These are phyloP conservation scores for Amphiura filiformis DNA, from an alignment of 35 echinoderm and acorn worm genomes.

Conservation along the genomic window DNA sequence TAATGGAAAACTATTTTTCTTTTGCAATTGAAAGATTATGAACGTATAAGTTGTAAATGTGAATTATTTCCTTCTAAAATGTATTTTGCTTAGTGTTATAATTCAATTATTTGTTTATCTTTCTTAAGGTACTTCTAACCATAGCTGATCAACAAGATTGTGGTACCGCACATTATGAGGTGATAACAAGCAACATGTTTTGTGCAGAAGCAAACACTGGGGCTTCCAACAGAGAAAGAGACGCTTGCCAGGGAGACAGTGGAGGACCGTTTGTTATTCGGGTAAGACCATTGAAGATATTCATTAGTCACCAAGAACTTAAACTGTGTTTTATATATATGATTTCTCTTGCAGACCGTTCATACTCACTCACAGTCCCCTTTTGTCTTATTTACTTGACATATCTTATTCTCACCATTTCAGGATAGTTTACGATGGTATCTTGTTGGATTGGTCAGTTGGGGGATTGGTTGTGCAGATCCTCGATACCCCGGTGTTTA, in stretches of 20 bases:
- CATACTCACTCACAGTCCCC: no score
- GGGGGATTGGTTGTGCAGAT: constrained; percentile 79
- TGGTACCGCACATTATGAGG: constrained; percentile 35
- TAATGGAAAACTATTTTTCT: no score
- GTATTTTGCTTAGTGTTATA: no score
- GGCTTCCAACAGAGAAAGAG: neutral
- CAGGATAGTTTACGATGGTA: constrained; percentile 63
- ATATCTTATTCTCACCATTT: no score
- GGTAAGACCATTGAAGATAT: constrained; percentile 46
- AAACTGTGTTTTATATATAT: no score
- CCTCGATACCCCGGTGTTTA: constrained; percentile 72
- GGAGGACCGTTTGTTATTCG: constrained; percentile 77
- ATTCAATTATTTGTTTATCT: no score
- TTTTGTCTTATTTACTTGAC: no score
- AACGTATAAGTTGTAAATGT: no score
- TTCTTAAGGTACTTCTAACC: constrained; percentile 52
- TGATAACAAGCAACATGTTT: constrained; percentile 93
- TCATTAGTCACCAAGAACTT: no score
- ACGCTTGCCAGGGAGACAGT: constrained; percentile 82
- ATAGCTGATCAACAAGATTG: constrained; percentile 59
- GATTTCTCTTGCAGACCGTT: no score
- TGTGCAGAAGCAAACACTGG: constrained; percentile 56
- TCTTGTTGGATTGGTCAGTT: constrained; percentile 84
- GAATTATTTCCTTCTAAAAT: no score
- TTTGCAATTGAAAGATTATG: no score